Percentiles rank a stretch among this genome's conserved stretches.
phyloP scores from a whole-genome alignment of 2,113 vertebrate genomes.

The Synchiropus splendidus region DNA sequence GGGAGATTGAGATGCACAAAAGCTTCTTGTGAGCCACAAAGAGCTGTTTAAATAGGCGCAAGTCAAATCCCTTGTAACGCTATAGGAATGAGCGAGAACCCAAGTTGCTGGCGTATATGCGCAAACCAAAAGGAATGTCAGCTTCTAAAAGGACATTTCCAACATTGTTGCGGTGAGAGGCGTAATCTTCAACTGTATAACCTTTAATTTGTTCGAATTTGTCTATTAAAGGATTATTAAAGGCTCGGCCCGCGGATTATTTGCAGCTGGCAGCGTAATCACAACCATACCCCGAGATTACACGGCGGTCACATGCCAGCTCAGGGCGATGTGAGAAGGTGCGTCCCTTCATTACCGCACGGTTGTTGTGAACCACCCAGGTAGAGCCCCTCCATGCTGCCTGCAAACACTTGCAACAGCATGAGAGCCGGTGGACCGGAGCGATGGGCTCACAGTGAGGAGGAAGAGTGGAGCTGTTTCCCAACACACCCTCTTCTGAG shows the following conservation, averaged over 20 bases:
- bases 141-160: no score
- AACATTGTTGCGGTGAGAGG: no score
- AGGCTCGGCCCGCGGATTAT: no score
- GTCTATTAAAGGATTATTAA: not conserved
- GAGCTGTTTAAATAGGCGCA: no score
- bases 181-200: not conserved
- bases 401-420: conserved; percentile 1
- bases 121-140: no score
- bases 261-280: not conserved
- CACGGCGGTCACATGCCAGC: not conserved
- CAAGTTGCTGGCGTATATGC: no score
- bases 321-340: not conserved
- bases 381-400: not conserved
- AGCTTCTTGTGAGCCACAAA: no score
- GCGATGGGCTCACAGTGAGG: conserved; percentile 5
- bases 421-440: not conserved
- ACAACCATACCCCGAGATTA: not conserved
- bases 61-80: no score
- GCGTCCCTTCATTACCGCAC: not conserved
- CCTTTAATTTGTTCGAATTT: not conserved
- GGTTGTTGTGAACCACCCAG: conserved; percentile 8
- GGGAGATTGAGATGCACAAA: no score
- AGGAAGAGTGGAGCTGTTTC: conserved; percentile 8
- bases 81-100: no score
- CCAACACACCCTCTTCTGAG: not conserved